Evolutionary conservation across 2,888 invertebrate genomes (phyloP).

Genomic region (Drosophila subquinaria): DNA sequence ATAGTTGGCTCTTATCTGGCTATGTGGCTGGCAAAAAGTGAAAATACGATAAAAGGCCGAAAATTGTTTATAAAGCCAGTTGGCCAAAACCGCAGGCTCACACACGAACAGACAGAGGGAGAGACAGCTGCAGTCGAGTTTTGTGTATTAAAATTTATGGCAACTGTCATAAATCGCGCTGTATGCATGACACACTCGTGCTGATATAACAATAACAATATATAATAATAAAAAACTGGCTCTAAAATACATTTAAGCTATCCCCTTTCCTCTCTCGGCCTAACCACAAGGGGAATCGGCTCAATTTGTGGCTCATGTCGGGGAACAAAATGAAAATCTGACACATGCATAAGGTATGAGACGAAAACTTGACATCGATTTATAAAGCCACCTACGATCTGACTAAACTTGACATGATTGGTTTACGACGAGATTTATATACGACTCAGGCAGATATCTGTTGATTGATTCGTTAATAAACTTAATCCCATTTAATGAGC

Average conservation of each 20-base stretch:
- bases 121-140: conserved; percentile 47
- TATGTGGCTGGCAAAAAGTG: conserved; percentile 58
- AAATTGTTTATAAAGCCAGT: conserved; percentile 74
- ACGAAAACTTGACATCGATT: conserved; percentile 40
- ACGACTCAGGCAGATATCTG: background rate
- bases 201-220: conserved; percentile 7
- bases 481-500: background rate
- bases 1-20: conserved; percentile 63
- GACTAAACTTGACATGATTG: conserved; percentile 73
- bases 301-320: conserved; percentile 16
- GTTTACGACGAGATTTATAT: conserved; percentile 64
- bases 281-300: conserved; percentile 19
- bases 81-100: conserved; percentile 26
- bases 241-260: conserved; percentile 50
- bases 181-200: conserved; percentile 18
- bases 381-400: conserved; percentile 49
- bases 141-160: conserved; percentile 71
- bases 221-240: conserved; percentile 18
- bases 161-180: conserved; percentile 63
- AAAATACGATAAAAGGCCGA: conserved; percentile 69
- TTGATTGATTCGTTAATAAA: conserved; percentile 24
- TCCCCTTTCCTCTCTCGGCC: background rate
- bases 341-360: conserved; percentile 10
- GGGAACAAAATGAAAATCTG: conserved; percentile 9
- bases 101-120: conserved; percentile 3